phyloP scores from a whole-genome alignment of 2,888 invertebrate species.

The Nudaria mundana region DNA sequence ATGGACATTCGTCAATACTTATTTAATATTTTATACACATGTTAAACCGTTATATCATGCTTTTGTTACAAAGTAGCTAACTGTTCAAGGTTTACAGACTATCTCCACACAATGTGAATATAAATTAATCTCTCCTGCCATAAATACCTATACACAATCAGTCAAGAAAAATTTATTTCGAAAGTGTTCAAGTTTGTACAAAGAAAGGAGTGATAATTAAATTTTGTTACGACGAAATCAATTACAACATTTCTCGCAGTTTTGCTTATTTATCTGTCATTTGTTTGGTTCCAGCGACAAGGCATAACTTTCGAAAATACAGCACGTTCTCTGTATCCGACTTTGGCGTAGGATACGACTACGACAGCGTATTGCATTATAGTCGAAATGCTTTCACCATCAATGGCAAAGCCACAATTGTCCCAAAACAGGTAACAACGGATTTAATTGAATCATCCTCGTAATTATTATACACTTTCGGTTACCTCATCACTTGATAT shows the following conservation, averaged over 20 bases:
- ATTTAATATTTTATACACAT: neutral
- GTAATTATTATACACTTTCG: no score
- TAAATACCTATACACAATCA: slow-evolving; percentile 20
- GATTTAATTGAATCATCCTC: slow-evolving; percentile 7
- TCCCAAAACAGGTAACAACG: slow-evolving; percentile 76
- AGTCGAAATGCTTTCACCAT: slow-evolving; percentile 85
- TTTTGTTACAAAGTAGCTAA: neutral
- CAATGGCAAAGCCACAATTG: slow-evolving; percentile 85
- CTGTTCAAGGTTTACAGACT: slow-evolving; percentile 18
- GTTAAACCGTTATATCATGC: neutral
- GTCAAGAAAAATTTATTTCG: slow-evolving; percentile 26
- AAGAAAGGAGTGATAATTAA: slow-evolving; percentile 11
- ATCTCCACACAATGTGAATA: slow-evolving; percentile 41
- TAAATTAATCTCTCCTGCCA: slow-evolving; percentile 32
- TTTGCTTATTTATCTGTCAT: slow-evolving; percentile 11
- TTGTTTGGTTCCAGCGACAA: slow-evolving; percentile 54
- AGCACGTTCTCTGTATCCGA: slow-evolving; percentile 83
- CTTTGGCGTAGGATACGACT: slow-evolving; percentile 86
- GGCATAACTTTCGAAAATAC: slow-evolving; percentile 84
- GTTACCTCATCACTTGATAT: no score
- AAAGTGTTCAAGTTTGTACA: slow-evolving; percentile 21
- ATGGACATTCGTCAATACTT: no score
- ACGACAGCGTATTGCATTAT: slow-evolving; percentile 88
- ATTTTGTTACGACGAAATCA: neutral
- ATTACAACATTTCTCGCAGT: neutral